A percentile compares a stretch with the other conserved stretches of the same genome.
Conservation (phyloP, 2,113 vertebrate species). For the Suricata suricatta region DNA sequence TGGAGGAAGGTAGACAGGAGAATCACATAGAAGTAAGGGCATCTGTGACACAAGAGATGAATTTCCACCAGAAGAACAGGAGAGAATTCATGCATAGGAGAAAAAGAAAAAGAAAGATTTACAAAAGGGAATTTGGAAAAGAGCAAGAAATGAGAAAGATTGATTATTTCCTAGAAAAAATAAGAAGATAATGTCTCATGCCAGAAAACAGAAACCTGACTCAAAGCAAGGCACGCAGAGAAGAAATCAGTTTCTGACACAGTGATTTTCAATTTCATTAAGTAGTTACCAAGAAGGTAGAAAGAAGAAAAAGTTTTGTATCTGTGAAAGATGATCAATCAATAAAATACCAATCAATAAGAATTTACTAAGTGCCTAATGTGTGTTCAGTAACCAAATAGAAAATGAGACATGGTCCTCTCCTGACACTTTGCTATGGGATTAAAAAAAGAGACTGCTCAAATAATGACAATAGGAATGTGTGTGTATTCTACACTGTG, state of each 20-base stretch:
- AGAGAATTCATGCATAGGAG: background rate
- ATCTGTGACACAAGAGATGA: constrained; percentile 1
- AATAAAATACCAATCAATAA: constrained; percentile 23
- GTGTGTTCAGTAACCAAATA: background rate
- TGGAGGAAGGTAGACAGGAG: background rate
- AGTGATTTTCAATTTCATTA: background rate
- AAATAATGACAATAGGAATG: background rate
- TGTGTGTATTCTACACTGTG: background rate
- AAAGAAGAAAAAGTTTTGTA: constrained; percentile 33
- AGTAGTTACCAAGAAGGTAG: background rate
- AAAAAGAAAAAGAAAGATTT: background rate
- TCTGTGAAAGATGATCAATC: constrained; percentile 13
- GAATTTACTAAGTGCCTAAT: background rate
- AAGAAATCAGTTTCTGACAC: background rate
- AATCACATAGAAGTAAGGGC: constrained; percentile 44
- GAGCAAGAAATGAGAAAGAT: background rate
- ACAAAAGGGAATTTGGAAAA: background rate
- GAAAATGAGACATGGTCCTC: background rate
- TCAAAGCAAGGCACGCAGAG: background rate
- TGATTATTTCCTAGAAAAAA: constrained; percentile 10
- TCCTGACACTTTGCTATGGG: background rate
- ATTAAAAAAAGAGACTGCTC: background rate
- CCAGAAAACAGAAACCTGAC: background rate
- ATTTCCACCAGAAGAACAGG: constrained; percentile 33
- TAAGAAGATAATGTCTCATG: background rate